These are phyloP conservation scores for Strix aluco DNA, from an alignment of 2,113 vertebrate genomes.

Conservation along the genomic window DNA sequence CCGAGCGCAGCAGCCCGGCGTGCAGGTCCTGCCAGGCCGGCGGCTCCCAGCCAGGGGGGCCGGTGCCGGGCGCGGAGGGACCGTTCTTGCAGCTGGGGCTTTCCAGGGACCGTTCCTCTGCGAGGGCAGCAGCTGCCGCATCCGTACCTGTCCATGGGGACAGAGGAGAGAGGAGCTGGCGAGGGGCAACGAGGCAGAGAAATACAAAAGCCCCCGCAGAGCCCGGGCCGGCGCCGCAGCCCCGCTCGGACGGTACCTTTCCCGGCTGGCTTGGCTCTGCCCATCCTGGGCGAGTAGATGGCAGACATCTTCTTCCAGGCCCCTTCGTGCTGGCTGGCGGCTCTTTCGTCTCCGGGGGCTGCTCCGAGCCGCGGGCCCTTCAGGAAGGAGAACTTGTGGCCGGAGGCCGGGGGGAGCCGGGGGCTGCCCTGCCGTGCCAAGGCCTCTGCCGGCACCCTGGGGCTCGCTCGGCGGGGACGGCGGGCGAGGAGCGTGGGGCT, in stretches of 20 bases:
- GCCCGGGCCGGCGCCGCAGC: accelerated
- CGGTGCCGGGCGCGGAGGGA: constrained; percentile 3
- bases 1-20: constrained; percentile 74
- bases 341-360: background rate
- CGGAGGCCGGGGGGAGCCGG: background rate
- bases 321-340: constrained; percentile 73
- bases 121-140: background rate
- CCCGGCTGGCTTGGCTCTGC: constrained; percentile 60
- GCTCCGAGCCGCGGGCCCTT: constrained; percentile 69
- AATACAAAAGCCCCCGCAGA: background rate
- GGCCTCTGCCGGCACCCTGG: background rate
- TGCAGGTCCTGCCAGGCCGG: constrained; percentile 71
- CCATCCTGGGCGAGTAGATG: constrained; percentile 81
- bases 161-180: background rate
- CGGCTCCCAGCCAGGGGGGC: background rate
- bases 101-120: background rate
- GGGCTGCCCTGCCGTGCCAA: background rate
- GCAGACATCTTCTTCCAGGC: constrained; percentile 81
- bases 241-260: constrained; percentile 74
- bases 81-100: background rate
- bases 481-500: background rate
- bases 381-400: constrained; percentile 79
- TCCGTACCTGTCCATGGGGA: constrained; percentile 44
- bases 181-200: accelerated
- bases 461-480: background rate